Conservation (phyloP, 2,888 invertebrate genomes). For the Drosophila conformis region DNA sequence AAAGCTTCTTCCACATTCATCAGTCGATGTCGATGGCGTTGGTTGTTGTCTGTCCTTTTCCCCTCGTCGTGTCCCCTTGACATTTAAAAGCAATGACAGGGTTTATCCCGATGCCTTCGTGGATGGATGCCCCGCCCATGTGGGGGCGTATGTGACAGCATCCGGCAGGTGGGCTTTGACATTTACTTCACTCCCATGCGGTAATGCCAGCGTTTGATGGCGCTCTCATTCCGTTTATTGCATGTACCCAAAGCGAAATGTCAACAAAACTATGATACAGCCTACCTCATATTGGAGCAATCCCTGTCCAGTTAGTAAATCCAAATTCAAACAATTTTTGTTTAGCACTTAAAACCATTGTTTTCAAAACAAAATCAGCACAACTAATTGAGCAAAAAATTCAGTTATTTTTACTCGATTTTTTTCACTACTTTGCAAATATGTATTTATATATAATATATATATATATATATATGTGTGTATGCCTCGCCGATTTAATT, state of each 20-base stretch:
- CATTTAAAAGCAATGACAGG: slow-evolving; percentile 75
- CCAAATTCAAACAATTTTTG: background rate
- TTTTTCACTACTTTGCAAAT: slow-evolving; percentile 17
- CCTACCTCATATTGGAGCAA: slow-evolving; percentile 2
- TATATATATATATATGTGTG: slow-evolving; percentile 20
- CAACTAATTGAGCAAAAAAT: background rate
- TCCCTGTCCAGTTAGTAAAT: slow-evolving; percentile 1
- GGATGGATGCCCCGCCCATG: slow-evolving; percentile 43
- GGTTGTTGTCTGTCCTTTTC: slow-evolving; percentile 23
- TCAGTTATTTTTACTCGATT: slow-evolving; percentile 7
- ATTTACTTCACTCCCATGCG: slow-evolving; percentile 61
- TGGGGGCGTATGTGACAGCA: slow-evolving; percentile 72
- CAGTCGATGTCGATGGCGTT: slow-evolving; percentile 12
- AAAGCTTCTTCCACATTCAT: slow-evolving; percentile 7
- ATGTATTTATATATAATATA: slow-evolving; percentile 15
- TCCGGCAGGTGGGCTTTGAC: slow-evolving; percentile 67
- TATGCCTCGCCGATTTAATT: slow-evolving; percentile 23
- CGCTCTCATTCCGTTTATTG: slow-evolving; percentile 29
- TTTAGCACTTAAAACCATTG: slow-evolving; percentile 9
- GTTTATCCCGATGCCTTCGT: slow-evolving; percentile 53
- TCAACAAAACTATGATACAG: slow-evolving; percentile 25
- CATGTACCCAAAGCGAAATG: slow-evolving; percentile 30
- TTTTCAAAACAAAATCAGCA: background rate
- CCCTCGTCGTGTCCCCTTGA: slow-evolving; percentile 37
- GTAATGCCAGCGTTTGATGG: slow-evolving; percentile 25